phyloP scores from a whole-genome alignment of 1,140 invertebrate genomes.

The Lycorma delicatula region DNA sequence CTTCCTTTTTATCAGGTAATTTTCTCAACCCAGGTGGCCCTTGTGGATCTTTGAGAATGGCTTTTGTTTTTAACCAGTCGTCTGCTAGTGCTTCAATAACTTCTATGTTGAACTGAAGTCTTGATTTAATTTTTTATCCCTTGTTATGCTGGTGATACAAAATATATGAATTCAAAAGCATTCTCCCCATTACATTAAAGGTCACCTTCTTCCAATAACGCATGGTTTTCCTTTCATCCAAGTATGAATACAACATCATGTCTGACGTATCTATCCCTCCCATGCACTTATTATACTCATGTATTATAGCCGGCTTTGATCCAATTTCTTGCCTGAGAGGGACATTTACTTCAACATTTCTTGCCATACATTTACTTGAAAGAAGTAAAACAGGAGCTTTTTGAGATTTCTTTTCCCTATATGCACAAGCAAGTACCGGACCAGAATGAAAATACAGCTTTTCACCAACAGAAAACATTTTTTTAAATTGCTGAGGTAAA shows the following conservation, averaged over 20 bases:
- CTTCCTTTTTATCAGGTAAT: too few species aligned
- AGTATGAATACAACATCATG: slow-evolving; percentile 23
- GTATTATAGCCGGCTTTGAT: neutral
- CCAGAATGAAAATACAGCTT: neutral
- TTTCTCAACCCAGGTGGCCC: too few species aligned
- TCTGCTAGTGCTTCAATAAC: too few species aligned
- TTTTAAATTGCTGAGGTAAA: neutral
- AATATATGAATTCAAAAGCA: slow-evolving; percentile 12
- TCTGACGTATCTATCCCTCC: slow-evolving; percentile 20
- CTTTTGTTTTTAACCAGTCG: too few species aligned
- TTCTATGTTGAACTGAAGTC: too few species aligned
- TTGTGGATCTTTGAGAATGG: too few species aligned
- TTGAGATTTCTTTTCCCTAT: neutral
- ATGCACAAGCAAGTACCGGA: neutral
- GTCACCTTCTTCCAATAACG: slow-evolving; percentile 25
- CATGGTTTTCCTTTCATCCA: slow-evolving; percentile 20
- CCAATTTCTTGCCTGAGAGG: neutral
- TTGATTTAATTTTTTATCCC: too few species aligned
- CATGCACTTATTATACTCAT: slow-evolving; percentile 19
- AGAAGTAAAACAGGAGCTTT: neutral
- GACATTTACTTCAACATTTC: neutral
- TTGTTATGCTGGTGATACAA: neutral
- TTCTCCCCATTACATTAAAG: slow-evolving; percentile 19
- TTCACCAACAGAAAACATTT: neutral
- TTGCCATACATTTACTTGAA: neutral